phyloP scores from a whole-genome alignment of 2,888 invertebrate species.

The Tetramorium bicarinatum region DNA sequence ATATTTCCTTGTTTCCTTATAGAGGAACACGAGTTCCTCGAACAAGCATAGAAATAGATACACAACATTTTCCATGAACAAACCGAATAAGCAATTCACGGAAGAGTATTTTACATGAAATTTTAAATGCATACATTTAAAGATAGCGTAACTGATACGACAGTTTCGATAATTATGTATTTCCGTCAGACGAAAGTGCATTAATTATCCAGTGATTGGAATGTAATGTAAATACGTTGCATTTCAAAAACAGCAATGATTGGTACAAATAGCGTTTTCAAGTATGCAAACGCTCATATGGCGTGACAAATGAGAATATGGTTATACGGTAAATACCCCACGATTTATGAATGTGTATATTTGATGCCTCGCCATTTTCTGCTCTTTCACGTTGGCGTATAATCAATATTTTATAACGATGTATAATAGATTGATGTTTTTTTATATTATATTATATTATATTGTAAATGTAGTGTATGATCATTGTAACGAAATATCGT shows the following conservation, averaged over 20 bases:
- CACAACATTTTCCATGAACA: constrained; percentile 3
- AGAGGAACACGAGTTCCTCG: background rate
- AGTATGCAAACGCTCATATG: constrained; percentile 38
- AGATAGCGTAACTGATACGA: background rate
- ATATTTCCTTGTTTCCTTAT: constrained; percentile 4
- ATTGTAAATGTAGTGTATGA: constrained; percentile 5
- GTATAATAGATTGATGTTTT: constrained; percentile 20
- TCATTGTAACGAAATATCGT: constrained; percentile 9
- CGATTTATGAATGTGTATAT: constrained; percentile 46
- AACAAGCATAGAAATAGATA: background rate
- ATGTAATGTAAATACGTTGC: constrained; percentile 49
- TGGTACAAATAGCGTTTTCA: constrained; percentile 52
- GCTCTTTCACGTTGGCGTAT: constrained; percentile 26
- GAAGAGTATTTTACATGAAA: background rate
- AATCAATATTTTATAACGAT: constrained; percentile 48
- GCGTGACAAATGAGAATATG: constrained; percentile 55
- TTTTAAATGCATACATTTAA: background rate
- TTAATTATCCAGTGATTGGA: constrained; percentile 49
- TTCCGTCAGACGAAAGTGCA: constrained; percentile 43
- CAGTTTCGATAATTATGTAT: constrained; percentile 45
- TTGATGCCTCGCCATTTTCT: constrained; percentile 47
- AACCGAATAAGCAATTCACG: background rate
- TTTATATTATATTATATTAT: too few species aligned
- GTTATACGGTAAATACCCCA: constrained; percentile 44
- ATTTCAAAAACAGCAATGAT: constrained; percentile 48